These are phyloP conservation scores for Tiaroga cobitis DNA, from an alignment of 2,797 vertebrate genomes.

Conservation along the genomic window DNA sequence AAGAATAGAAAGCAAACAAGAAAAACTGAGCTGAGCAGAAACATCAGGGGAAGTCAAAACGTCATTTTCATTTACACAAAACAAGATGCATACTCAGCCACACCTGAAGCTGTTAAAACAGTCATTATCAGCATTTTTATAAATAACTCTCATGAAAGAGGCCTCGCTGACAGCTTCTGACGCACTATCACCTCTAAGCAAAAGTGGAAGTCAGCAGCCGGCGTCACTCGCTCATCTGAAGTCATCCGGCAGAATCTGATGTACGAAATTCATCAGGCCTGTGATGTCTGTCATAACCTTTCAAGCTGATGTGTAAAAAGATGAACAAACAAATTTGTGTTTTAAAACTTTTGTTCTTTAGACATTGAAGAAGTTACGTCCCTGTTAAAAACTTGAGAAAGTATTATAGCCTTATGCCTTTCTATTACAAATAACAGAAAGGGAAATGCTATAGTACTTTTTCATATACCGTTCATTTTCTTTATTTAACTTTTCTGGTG, in stretches of 20 bases:
- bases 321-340: not conserved
- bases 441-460: not conserved
- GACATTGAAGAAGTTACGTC: not conserved
- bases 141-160: constrained; percentile 46
- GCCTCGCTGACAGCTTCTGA: constrained; percentile 30
- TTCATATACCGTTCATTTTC: not conserved
- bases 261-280: not conserved
- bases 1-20: constrained; percentile 2
- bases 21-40: not conserved
- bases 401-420: not conserved
- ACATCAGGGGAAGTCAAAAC: constrained; percentile 32
- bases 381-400: not conserved
- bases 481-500: not conserved
- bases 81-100: constrained; percentile 27
- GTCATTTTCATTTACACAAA: not conserved
- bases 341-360: not conserved
- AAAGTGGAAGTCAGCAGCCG: constrained; percentile 39
- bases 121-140: constrained; percentile 57
- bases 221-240: constrained; percentile 36
- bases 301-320: not conserved
- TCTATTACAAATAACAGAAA: not conserved
- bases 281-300: not conserved
- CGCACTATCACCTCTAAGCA: constrained; percentile 36
- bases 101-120: constrained; percentile 50
- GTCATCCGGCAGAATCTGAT: constrained; percentile 25